Evolutionary conservation across 2,888 invertebrate genomes (phyloP), one percentile per base, ranked within the genome.

Genomic region (Acanthococcus lagerstroemiae): DNA sequence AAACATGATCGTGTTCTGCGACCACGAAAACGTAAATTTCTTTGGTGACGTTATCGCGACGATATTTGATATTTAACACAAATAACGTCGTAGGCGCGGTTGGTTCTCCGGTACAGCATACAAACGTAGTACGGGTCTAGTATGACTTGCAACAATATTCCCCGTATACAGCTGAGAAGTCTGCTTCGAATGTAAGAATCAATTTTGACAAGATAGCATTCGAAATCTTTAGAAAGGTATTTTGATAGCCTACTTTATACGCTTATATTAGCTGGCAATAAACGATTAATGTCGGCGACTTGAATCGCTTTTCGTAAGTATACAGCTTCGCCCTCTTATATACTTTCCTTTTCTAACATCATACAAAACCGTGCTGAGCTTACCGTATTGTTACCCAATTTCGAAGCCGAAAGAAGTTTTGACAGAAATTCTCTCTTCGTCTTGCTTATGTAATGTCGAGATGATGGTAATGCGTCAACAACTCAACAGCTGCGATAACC

Each of bases 181-280:
- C 52, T 52, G 22, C 24, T 24, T 60, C 46, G 58, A 46, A 7
- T n/a, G 22, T 25, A 48, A 60, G 48, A 61, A 61, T 52, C 37
- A 61, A 61, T 61, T 61, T 61, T 61, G 61, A 61, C 61, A 61
- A 48, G 61, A 61, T 50, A 61, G 26, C 27, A 61, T 61, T 52
- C 61, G 22, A 50, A 52, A 52, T 61, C 50, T 52, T 50, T 50
- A 27, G 50, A 61, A 30, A 50, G 52, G 61, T 61, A 61, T 61
- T 61, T 61, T 61, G 61, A 61, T 61, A 61, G 61, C 61, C 61
- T 52, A 61, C 61, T 61, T 61, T 50, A 26, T 61, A 48, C 60
- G 27, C 24, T 61, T 61, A 52, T 61, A 61, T 61, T 61, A 61
- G 61, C 61, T 48, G 52, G 50, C 50, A 61, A 61, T 61, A 61